Conservation (phyloP, 2,797 vertebrate species). For the Micropoecilia bifurca region DNA sequence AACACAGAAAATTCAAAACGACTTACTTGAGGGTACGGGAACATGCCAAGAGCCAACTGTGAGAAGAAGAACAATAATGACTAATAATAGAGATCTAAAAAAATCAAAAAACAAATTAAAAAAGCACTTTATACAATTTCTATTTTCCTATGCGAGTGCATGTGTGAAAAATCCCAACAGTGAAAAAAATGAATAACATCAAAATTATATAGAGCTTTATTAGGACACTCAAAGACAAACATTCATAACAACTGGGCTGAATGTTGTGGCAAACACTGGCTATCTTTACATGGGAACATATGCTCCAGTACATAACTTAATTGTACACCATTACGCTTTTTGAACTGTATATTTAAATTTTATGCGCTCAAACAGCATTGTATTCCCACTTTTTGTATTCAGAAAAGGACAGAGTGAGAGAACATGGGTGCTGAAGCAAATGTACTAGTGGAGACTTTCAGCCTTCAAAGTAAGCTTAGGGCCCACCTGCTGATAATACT, state of each 20-base stretch:
- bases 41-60: constrained; percentile 96
- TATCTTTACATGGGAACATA: background rate
- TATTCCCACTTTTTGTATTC: constrained; percentile 1
- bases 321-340: background rate
- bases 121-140: background rate
- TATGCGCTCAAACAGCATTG: background rate
- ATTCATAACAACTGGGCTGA: background rate
- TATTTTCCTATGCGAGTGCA: background rate
- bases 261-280: background rate
- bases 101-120: background rate
- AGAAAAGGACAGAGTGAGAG: constrained; percentile 32
- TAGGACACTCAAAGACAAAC: no score
- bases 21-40: constrained; percentile 99
- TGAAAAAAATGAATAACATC: background rate
- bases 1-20: constrained; percentile 56
- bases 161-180: background rate
- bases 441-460: constrained; percentile 48
- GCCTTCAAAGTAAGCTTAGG: constrained; percentile 65
- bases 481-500: constrained; percentile 55
- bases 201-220: no score
- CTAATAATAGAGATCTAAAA: background rate
- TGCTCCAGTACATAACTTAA: background rate
- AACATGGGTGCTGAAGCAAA: constrained; percentile 23
- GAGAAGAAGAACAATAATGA: constrained; percentile 26
- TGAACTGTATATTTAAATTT: background rate